Conservation (phyloP, 2,797 vertebrate species). For the Babyrousa celebensis region DNA sequence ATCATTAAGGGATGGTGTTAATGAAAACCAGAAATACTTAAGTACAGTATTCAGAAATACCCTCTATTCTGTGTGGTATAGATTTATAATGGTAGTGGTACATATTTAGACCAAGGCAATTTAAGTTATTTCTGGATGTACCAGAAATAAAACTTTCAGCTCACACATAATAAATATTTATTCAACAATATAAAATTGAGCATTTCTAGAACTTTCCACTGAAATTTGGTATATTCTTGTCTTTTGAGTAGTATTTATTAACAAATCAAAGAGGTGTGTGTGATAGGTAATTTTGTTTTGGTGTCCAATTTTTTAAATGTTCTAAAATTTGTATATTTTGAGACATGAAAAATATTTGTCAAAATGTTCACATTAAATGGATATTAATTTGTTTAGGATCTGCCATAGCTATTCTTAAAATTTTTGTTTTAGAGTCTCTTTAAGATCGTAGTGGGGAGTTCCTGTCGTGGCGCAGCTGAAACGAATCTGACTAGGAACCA, state of each 20-base stretch:
- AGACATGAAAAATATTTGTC: slow-evolving; percentile 55
- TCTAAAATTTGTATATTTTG: slow-evolving; percentile 19
- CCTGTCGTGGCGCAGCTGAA: too few relatives aligned
- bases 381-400: slow-evolving; percentile 42
- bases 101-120: not conserved
- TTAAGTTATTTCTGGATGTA: not conserved
- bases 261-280: not conserved
- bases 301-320: not conserved
- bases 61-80: not conserved
- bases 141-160: too few relatives aligned
- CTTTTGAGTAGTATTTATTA: slow-evolving; percentile 55
- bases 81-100: slow-evolving; percentile 24
- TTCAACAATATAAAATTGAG: slow-evolving; percentile 57
- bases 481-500: too few relatives aligned
- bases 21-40: slow-evolving; percentile 61
- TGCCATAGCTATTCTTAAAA: not conserved
- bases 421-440: slow-evolving; percentile 57
- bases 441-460: not conserved
- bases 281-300: not conserved
- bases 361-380: slow-evolving; percentile 57
- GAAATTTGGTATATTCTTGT: slow-evolving; percentile 24
- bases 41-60: slow-evolving; percentile 44
- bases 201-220: slow-evolving; percentile 41
- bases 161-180: not conserved
- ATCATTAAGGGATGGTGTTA: slow-evolving; percentile 1